A percentile compares a stretch with the other conserved stretches of the same genome.
Conservation (phyloP, 2,888 invertebrate genomes). For the Trichopoda pennipes region DNA sequence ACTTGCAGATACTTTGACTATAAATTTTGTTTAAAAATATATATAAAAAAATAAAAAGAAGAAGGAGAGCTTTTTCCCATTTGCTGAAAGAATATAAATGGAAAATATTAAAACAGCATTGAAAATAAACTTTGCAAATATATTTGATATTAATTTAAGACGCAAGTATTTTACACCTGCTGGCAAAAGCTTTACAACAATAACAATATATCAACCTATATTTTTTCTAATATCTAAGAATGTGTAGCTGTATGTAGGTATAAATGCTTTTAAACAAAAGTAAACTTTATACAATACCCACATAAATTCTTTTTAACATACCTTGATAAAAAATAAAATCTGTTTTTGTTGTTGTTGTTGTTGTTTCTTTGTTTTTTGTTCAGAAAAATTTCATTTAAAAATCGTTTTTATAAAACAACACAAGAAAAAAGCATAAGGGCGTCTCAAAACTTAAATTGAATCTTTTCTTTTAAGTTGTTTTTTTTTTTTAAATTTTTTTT, state of each 20-base stretch:
- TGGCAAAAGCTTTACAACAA: neutral
- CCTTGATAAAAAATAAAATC: neutral
- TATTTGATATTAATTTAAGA: neutral
- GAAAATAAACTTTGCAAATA: neutral
- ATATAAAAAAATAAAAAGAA: neutral
- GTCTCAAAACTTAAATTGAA: neutral
- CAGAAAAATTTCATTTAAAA: neutral
- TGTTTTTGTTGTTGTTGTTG: no score
- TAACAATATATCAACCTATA: neutral
- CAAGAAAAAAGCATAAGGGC: neutral
- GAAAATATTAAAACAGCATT: neutral
- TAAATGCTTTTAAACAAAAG: no score
- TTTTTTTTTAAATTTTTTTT: neutral
- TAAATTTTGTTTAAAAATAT: neutral
- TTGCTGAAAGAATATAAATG: neutral
- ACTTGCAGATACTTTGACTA: neutral
- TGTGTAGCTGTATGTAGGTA: no score
- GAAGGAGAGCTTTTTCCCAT: neutral
- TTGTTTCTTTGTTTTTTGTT: neutral
- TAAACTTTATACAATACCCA: no score
- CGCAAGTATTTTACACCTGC: neutral
- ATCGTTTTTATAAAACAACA: neutral
- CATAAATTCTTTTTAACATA: neutral
- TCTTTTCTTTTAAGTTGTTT: neutral
- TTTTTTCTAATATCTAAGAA: no score